Conservation (phyloP, 2,113 vertebrate genomes). For the Puntigrus tetrazona region DNA sequence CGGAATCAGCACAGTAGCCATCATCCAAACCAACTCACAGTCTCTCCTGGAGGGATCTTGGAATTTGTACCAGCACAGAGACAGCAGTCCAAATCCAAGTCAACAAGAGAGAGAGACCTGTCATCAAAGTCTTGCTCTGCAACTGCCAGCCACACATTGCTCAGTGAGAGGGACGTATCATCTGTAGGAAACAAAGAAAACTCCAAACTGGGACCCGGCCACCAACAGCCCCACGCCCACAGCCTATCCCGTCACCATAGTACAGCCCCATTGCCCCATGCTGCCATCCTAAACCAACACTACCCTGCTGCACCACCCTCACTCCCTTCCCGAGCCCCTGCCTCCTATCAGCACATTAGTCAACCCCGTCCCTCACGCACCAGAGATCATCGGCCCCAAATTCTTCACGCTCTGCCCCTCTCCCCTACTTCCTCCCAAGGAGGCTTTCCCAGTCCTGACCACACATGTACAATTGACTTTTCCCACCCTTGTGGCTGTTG, state of each 20-base stretch:
- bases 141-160: constrained; percentile 49
- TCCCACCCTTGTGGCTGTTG: constrained; percentile 81
- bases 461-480: constrained; percentile 78
- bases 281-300: constrained; percentile 71
- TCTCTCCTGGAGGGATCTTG: constrained; percentile 69
- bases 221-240: constrained; percentile 69
- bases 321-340: constrained; percentile 54
- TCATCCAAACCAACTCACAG: constrained; percentile 64
- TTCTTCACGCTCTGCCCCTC: constrained; percentile 68
- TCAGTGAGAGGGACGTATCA: constrained; percentile 62
- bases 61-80: constrained; percentile 75
- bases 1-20: constrained; percentile 52
- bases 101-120: constrained; percentile 66
- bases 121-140: constrained; percentile 50
- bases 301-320: constrained; percentile 61
- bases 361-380: constrained; percentile 60
- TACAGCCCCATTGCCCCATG: constrained; percentile 72
- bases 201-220: constrained; percentile 75
- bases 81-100: constrained; percentile 64
- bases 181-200: constrained; percentile 72
- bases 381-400: constrained; percentile 68
- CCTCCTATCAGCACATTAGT: constrained; percentile 63
- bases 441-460: constrained; percentile 77
- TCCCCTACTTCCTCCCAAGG: constrained; percentile 71
- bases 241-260: constrained; percentile 69